Base-by-base conservation (phyloP, 1,140 invertebrate species). In the Cotesia chilonis region DNA sequence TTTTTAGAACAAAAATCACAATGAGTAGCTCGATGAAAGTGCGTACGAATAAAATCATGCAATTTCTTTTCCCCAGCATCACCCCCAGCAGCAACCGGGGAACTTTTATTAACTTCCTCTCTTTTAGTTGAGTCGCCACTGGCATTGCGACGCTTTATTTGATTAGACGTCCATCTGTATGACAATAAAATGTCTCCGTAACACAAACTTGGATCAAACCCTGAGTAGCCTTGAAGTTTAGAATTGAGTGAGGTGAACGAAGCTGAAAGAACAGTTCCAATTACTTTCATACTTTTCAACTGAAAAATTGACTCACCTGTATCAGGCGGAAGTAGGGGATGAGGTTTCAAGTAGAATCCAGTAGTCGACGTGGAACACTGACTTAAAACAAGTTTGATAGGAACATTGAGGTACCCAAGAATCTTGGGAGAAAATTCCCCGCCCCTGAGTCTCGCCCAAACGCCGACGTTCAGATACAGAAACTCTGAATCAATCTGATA, bases 1-100 rank as follows among this genome's bases (percentile, higher is more conserved):
- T 97, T 97, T 83, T 96, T 96, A 72, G 93, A 92, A 86, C 95
- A 97, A 84, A 96, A 97, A 83, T 96, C 93, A 81, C 95, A 97
- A 78, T 95, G 94, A 1, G 95, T 96, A 4, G 93, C 93, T 75
- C 94, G 89, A 77, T 94, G 91, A 80, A 97, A 96, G 84, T 96
- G 94, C 4, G 94, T 95, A 38, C 93, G 88, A 63, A 95, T 90
- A 80, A 97, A 97, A 81, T 94, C 92, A 81, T 94, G 93, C 1
- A 79, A 72, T 57, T 84, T 83, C 64, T 81, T 85, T 12, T 84
- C 82, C 10, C 64, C 71, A 75, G 77, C 72, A 76, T 88, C 86
- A 14, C 84, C 79, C 3, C 47, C 76, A 47, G 41, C 41, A 36
- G 80, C 57, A 54, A 75, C 73, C 5, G 80, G 75, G 37, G 82